Conservation (phyloP, 2,113 vertebrate genomes). For the Macroglossus sobrinus region DNA sequence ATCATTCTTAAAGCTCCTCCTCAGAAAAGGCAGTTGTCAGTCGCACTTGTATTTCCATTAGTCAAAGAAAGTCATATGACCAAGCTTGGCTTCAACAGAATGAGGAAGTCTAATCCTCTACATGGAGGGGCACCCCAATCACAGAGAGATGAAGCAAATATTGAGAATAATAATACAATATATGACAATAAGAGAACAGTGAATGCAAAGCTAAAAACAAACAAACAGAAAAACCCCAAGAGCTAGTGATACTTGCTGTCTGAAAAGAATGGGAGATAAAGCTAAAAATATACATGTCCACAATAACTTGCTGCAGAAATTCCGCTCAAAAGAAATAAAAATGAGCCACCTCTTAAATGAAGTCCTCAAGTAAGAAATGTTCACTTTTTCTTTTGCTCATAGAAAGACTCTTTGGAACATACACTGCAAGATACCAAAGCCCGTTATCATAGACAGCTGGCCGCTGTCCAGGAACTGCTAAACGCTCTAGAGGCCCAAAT, state of each 20-base stretch:
- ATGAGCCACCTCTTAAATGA: neutral
- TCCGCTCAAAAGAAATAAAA: neutral
- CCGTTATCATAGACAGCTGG: conserved; percentile 63
- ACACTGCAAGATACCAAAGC: conserved; percentile 74
- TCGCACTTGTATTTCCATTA: neutral
- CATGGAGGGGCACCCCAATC: neutral
- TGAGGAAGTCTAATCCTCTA: neutral
- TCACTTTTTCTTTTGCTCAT: neutral
- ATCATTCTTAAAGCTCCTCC: neutral
- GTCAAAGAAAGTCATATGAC: neutral
- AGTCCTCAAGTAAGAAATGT: neutral
- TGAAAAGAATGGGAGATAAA: neutral
- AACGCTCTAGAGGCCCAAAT: conserved; percentile 74
- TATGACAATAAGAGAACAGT: neutral
- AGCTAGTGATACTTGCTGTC: neutral
- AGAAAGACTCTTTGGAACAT: conserved; percentile 78
- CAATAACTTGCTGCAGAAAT: neutral
- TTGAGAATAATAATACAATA: neutral
- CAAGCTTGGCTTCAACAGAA: neutral
- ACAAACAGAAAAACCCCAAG: neutral
- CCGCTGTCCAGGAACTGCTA: conserved; percentile 69
- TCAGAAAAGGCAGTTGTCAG: neutral
- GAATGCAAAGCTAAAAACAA: neutral
- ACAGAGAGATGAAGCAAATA: neutral
- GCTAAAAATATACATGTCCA: neutral